phyloP scores from a whole-genome alignment of 2,113 vertebrate genomes.

The Galemys pyrenaicus region DNA sequence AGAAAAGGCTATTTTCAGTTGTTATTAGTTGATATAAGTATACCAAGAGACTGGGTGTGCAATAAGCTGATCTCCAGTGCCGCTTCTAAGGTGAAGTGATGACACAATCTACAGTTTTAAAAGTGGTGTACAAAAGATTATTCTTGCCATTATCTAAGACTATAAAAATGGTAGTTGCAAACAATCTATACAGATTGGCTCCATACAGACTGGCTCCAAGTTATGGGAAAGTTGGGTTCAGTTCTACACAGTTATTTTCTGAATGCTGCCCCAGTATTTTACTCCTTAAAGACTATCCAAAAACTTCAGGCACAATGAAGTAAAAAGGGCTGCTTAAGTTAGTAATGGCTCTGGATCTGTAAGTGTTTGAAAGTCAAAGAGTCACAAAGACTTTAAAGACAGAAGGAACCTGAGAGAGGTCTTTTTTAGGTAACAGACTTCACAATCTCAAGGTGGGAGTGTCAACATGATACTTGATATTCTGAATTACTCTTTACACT shows the following conservation, averaged over 20 bases:
- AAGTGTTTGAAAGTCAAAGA: background rate
- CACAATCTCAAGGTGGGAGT: background rate
- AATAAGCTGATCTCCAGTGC: background rate
- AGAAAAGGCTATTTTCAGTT: constrained; percentile 34
- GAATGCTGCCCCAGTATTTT: background rate
- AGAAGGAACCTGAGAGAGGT: background rate
- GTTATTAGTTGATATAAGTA: background rate
- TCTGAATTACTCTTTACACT: background rate
- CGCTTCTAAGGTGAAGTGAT: background rate
- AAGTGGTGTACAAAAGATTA: background rate
- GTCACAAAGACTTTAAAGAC: background rate
- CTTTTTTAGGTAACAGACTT: background rate
- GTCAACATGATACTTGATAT: background rate
- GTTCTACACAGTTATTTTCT: background rate
- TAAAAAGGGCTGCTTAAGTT: background rate
- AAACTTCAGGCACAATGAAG: background rate
- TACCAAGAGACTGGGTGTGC: background rate
- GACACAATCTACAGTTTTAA: background rate
- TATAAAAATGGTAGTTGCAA: background rate
- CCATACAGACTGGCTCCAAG: background rate
- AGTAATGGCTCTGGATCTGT: background rate
- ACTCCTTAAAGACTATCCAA: background rate
- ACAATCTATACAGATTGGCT: background rate
- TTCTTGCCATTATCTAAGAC: background rate
- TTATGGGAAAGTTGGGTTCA: background rate